These are phyloP conservation scores for Macrotus californicus DNA, from an alignment of 2,113 vertebrate genomes.

Conservation along the genomic window DNA sequence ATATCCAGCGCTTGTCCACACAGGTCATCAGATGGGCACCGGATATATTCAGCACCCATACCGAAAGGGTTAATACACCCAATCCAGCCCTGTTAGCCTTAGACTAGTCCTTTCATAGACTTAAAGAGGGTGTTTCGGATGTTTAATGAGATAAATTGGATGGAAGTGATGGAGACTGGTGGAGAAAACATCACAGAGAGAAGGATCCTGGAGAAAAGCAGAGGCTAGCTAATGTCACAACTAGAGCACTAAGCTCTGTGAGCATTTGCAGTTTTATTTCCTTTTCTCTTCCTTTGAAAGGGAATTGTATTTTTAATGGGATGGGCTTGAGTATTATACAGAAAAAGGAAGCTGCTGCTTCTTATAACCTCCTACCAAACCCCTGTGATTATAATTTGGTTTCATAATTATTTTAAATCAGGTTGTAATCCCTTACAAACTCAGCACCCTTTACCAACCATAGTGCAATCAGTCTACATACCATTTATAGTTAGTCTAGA, in stretches of 20 bases:
- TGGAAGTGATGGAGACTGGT: background rate
- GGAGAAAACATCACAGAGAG: background rate
- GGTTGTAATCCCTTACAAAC: conserved; percentile 56
- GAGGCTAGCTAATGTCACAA: background rate
- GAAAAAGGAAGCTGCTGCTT: conserved; percentile 15
- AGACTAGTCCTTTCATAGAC: background rate
- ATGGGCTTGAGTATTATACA: conserved; percentile 5
- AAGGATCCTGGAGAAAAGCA: background rate
- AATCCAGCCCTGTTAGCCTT: background rate
- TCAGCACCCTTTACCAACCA: conserved; percentile 54
- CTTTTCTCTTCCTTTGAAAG: conserved; percentile 41
- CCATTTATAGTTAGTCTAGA: conserved; percentile 50
- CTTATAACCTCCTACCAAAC: conserved; percentile 40
- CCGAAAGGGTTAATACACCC: too few species aligned
- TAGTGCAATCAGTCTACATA: conserved; percentile 60
- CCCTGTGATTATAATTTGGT: conserved; percentile 53
- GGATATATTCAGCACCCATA: too few species aligned
- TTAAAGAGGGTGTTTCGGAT: background rate
- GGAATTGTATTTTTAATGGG: conserved; percentile 36
- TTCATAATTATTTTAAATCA: conserved; percentile 66
- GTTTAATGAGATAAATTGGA: conserved; percentile 1
- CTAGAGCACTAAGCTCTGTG: background rate
- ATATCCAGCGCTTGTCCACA: too few species aligned
- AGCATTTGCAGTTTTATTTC: conserved; percentile 24
- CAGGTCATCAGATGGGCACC: too few species aligned